Evolutionary conservation across 1,140 invertebrate species (phyloP).

Genomic region (Zaprionus nigranus): DNA sequence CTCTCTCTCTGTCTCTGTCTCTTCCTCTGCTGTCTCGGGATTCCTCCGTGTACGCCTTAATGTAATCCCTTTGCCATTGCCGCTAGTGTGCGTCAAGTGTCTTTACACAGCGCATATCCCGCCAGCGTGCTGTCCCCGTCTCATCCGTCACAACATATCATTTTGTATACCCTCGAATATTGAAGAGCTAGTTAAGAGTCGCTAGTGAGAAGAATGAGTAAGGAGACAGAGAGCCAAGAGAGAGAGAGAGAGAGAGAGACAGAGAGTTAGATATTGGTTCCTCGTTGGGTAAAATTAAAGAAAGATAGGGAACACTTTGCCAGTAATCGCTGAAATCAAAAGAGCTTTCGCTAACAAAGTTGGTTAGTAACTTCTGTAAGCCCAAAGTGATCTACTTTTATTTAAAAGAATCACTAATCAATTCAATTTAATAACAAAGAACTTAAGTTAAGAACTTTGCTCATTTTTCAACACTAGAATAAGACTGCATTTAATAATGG

Average conservation of each 20-base stretch:
- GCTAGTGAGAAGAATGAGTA: too few species aligned
- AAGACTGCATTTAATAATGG: too few species aligned
- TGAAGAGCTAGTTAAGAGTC: neutral
- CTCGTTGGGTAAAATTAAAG: too few species aligned
- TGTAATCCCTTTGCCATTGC: conserved; percentile 45
- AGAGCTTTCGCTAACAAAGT: neutral
- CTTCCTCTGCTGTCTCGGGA: neutral
- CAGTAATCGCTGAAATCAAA: neutral
- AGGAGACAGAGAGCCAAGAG: too few species aligned
- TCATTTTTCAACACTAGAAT: too few species aligned
- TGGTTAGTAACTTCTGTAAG: neutral
- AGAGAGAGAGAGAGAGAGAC: too few species aligned
- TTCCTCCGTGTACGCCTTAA: conserved; percentile 5
- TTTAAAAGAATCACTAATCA: neutral
- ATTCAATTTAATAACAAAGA: neutral
- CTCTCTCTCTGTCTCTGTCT: neutral
- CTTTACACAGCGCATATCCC: conserved; percentile 45
- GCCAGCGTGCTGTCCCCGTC: conserved; percentile 22
- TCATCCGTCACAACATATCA: conserved; percentile 20
- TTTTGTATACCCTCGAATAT: conserved; percentile 15
- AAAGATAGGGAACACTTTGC: neutral
- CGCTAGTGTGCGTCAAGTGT: conserved; percentile 46
- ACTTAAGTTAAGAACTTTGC: too few species aligned
- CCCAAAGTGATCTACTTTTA: neutral
- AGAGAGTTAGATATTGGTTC: too few species aligned